These are phyloP conservation scores for Numida meleagris DNA, from an alignment of 2,113 vertebrate species.

Conservation along the genomic window DNA sequence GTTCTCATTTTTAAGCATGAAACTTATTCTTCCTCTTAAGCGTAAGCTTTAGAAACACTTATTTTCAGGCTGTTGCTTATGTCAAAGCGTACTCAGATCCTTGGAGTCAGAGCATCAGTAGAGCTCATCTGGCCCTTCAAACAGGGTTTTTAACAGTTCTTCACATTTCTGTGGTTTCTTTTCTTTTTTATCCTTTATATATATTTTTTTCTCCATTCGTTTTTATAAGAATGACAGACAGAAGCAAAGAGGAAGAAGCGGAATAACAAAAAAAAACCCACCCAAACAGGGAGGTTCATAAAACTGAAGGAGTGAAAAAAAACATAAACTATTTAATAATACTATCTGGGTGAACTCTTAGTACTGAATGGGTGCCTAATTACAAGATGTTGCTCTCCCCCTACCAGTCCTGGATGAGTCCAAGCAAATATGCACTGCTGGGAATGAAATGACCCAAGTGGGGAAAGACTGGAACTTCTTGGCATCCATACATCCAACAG, in stretches of 20 bases:
- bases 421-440: background rate
- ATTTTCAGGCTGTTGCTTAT: background rate
- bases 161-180: background rate
- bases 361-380: background rate
- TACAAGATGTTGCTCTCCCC: background rate
- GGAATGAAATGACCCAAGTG: background rate
- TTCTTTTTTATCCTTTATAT: background rate
- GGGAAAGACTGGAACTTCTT: background rate
- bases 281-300: background rate
- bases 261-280: background rate
- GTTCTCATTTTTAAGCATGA: background rate
- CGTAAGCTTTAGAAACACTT: background rate
- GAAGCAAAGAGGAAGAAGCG: background rate
- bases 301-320: background rate
- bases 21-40: background rate
- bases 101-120: background rate
- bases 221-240: background rate
- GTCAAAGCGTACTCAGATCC: background rate
- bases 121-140: background rate
- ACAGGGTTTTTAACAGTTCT: fast-evolving
- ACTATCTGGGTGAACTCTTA: background rate
- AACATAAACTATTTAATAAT: background rate
- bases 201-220: background rate
- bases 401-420: background rate
- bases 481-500: background rate